Percentiles rank a stretch among this genome's conserved stretches.
Evolutionary conservation across 2,797 vertebrate genomes (phyloP).

Genomic region (Myoxocephalus aenaeus): DNA sequence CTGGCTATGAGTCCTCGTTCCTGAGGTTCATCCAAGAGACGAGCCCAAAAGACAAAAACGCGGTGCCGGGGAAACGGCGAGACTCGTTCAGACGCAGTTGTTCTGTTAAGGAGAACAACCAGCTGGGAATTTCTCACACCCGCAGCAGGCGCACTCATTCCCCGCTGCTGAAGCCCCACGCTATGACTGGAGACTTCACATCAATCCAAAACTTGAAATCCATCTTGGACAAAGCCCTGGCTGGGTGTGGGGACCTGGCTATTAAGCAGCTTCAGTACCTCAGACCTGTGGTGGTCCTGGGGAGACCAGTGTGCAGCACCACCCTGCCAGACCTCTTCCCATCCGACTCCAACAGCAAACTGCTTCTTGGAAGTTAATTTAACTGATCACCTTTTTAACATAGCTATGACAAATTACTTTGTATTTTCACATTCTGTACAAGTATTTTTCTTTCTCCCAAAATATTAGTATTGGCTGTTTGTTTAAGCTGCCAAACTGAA

Average conservation of each 20-base stretch:
- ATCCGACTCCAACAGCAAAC: slow-evolving; percentile 89
- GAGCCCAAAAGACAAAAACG: slow-evolving; percentile 82
- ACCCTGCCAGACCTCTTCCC: slow-evolving; percentile 92
- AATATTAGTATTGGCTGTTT: slow-evolving; percentile 56
- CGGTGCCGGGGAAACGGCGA: slow-evolving; percentile 69
- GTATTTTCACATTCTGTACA: slow-evolving; percentile 60
- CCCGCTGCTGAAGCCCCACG: slow-evolving; percentile 86
- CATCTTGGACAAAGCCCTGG: slow-evolving; percentile 96
- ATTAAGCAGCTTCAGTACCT: slow-evolving; percentile 99
- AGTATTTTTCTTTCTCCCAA: slow-evolving; percentile 70
- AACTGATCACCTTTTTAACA: slow-evolving; percentile 58
- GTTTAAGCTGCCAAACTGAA: slow-evolving; percentile 71
- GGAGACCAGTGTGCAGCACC: slow-evolving; percentile 92
- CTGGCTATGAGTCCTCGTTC: slow-evolving; percentile 97
- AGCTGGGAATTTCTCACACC: slow-evolving; percentile 80
- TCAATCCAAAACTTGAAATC: slow-evolving; percentile 94
- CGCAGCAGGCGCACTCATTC: slow-evolving; percentile 81
- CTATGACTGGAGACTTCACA: slow-evolving; percentile 83
- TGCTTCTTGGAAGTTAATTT: slow-evolving; percentile 90
- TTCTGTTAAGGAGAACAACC: slow-evolving; percentile 88
- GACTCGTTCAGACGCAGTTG: slow-evolving; percentile 77
- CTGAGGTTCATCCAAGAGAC: slow-evolving; percentile 96
- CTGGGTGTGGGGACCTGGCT: slow-evolving; percentile 96
- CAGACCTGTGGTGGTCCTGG: slow-evolving; percentile 97
- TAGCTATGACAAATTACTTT: slow-evolving; percentile 44